Conservation (phyloP, 2,888 invertebrate genomes). For the Lasioglossum vierecki region DNA sequence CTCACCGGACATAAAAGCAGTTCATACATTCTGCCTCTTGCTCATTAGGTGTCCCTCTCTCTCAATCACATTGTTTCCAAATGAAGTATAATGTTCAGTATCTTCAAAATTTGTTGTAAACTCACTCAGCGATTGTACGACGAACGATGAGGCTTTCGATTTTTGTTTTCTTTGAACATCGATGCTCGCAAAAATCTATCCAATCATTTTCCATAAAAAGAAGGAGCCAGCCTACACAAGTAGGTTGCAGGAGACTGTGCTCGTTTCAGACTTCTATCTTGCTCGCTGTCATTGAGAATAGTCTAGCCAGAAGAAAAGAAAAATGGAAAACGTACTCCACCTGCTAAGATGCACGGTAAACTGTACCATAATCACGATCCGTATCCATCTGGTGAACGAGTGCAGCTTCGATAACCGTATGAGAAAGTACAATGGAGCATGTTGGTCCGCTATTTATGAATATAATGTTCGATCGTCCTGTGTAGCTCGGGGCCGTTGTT, state of each 20-base stretch:
- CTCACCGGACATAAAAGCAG: no score
- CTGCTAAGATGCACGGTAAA: slow-evolving; percentile 35
- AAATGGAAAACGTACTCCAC: slow-evolving; percentile 16
- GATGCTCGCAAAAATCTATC: background rate
- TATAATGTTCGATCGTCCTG: slow-evolving; percentile 61
- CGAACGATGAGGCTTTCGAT: background rate
- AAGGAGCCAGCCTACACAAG: no score
- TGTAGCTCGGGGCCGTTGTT: slow-evolving; percentile 56
- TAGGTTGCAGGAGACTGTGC: background rate
- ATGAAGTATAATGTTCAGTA: background rate
- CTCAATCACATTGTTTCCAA: background rate
- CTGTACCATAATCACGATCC: slow-evolving; percentile 33
- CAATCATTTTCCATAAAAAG: background rate
- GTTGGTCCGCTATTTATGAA: slow-evolving; percentile 59
- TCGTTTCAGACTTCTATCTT: background rate
- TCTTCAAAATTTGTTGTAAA: background rate
- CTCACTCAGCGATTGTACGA: background rate
- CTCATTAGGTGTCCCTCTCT: no score
- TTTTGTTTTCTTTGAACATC: background rate
- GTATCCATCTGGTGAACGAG: slow-evolving; percentile 42
- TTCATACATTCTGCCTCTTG: no score
- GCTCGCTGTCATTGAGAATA: background rate
- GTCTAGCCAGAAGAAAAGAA: background rate
- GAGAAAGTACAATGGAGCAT: slow-evolving; percentile 60
- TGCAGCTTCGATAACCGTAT: slow-evolving; percentile 40